Percentiles rank a stretch among this genome's conserved stretches.
Evolutionary conservation across 2,113 vertebrate species (phyloP).

Genomic region (Gambusia affinis): DNA sequence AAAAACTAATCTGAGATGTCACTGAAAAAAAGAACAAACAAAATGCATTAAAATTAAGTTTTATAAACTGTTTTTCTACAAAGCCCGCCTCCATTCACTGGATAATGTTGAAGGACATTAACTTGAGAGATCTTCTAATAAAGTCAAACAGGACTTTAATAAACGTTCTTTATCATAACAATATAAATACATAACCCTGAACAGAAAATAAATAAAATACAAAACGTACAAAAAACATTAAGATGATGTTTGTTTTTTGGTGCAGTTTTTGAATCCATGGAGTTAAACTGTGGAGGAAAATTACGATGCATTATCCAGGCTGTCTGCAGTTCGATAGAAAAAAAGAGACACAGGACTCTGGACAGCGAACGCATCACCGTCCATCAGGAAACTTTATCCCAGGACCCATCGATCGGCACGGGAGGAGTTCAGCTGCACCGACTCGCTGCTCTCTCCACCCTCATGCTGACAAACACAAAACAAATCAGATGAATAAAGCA

Average conservation of each 20-base stretch:
- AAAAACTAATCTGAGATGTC: too few species aligned
- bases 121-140: conserved; percentile 16
- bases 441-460: conserved; percentile 67
- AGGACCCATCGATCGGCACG: conserved; percentile 70
- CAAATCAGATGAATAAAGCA: not conserved
- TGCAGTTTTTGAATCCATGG: conserved; percentile 29
- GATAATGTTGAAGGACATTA: not conserved
- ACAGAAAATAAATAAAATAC: conserved; percentile 68
- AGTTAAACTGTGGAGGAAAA: conserved; percentile 22
- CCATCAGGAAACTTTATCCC: conserved; percentile 35
- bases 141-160: conserved; percentile 68
- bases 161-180: conserved; percentile 57
- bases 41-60: not conserved
- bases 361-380: conserved; percentile 24
- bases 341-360: conserved; percentile 13
- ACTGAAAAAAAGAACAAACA: too few species aligned
- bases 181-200: conserved; percentile 71
- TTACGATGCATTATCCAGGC: conserved; percentile 18
- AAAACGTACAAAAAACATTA: conserved; percentile 70
- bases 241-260: conserved; percentile 31
- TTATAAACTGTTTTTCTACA: not conserved
- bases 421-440: conserved; percentile 72
- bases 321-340: conserved; percentile 12
- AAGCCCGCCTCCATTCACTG: not conserved
- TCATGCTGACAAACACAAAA: conserved; percentile 56